These are phyloP conservation scores for Centropyge bicolor DNA, from an alignment of 2,797 vertebrate genomes.

Conservation along the genomic window DNA sequence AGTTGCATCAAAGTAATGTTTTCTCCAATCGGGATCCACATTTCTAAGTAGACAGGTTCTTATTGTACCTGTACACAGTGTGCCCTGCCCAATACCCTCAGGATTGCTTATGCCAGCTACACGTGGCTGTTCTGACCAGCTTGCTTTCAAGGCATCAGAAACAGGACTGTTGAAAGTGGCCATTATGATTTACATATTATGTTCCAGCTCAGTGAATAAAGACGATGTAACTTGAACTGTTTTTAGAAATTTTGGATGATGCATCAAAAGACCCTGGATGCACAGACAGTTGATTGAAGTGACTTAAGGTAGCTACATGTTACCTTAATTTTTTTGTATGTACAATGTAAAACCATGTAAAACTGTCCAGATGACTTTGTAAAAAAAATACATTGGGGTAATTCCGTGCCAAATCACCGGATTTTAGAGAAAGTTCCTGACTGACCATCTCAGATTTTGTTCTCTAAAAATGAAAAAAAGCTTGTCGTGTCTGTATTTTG, in stretches of 20 bases:
- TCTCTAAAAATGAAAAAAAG: no score
- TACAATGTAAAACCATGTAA: background rate
- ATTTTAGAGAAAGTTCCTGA: no score
- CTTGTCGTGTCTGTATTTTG: no score
- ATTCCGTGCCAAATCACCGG: no score
- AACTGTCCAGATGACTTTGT: background rate
- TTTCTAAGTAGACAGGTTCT: no score
- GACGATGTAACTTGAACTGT: background rate
- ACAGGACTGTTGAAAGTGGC: background rate
- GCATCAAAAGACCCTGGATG: background rate
- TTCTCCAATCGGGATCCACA: no score
- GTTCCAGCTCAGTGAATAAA: background rate
- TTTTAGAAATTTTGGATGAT: background rate
- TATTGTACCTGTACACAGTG: no score
- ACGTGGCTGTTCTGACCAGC: background rate
- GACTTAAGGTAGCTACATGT: background rate
- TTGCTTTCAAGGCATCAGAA: background rate
- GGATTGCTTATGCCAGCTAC: no score
- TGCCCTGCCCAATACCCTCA: background rate
- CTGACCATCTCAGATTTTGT: no score
- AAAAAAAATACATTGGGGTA: background rate
- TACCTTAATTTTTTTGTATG: background rate
- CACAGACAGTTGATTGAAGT: background rate
- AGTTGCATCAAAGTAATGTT: no score
- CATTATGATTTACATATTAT: background rate